These are phyloP conservation scores for Drosophila setifemur DNA, from an alignment of 1,140 invertebrate species.

Conservation along the genomic window DNA sequence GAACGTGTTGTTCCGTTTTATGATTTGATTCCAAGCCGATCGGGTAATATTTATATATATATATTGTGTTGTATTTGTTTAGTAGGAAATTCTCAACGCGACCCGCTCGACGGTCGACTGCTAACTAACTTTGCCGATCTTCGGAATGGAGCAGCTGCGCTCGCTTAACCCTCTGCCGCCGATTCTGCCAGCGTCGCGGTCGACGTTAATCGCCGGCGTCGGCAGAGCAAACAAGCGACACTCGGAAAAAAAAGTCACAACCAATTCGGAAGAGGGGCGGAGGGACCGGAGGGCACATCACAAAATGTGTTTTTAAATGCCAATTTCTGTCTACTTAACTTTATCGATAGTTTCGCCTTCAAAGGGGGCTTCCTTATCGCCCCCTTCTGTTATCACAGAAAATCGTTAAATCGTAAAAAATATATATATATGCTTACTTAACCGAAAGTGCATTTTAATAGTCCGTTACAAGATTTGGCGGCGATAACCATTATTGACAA, in stretches of 20 bases:
- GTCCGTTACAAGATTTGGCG: conserved; percentile 22
- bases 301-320: conserved; percentile 55
- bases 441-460: conserved; percentile 36
- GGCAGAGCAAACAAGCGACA: background rate
- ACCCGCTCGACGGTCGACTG: conserved; percentile 56
- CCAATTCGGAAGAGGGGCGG: background rate
- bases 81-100: conserved; percentile 1
- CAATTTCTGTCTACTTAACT: conserved; percentile 41
- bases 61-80: background rate
- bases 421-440: background rate
- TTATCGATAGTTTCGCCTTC: conserved; percentile 53
- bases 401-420: background rate
- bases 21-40: conserved; percentile 26
- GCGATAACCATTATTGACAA: background rate
- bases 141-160: conserved; percentile 57
- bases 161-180: conserved; percentile 66
- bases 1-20: conserved; percentile 15
- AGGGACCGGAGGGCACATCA: background rate
- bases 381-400: conserved; percentile 8
- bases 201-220: conserved; percentile 11
- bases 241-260: conserved; percentile 9
- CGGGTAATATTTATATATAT: background rate
- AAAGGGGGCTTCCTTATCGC: conserved; percentile 17
- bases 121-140: conserved; percentile 75
- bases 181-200: conserved; percentile 18